Evolutionary conservation across 2,113 vertebrate species (phyloP).

Genomic region (Nanorana parkeri): DNA sequence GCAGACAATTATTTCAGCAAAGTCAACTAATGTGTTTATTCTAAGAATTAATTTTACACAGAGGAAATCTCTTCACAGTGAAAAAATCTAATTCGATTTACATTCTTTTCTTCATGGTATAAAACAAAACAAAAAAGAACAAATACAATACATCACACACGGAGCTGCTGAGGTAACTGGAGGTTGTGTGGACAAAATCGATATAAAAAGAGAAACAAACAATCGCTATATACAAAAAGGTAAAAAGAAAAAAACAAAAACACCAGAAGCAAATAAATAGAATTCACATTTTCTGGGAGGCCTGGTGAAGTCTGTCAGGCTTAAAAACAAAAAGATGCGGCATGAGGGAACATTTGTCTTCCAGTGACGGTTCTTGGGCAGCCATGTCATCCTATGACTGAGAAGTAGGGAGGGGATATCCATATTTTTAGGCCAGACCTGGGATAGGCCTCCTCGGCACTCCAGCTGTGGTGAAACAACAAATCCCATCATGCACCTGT

Average conservation of each 20-base stretch:
- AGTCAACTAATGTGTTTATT: constrained; percentile 33
- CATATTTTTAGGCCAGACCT: no score
- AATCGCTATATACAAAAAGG: neutral
- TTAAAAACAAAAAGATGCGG: no score
- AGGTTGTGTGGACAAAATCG: constrained; percentile 34
- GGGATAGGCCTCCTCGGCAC: no score
- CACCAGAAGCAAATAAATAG: constrained; percentile 45
- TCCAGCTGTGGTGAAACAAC: no score
- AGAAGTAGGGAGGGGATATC: no score
- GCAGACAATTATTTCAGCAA: neutral
- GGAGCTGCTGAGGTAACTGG: constrained; percentile 40
- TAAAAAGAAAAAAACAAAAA: constrained; percentile 1
- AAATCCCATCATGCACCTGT: no score
- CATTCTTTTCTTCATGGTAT: constrained; percentile 10
- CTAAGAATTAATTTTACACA: constrained; percentile 36
- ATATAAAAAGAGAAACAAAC: neutral
- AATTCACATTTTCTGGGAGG: constrained; percentile 53
- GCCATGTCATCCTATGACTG: no score
- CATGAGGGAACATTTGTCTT: no score
- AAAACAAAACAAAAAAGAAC: neutral
- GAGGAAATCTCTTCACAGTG: neutral
- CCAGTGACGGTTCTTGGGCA: neutral
- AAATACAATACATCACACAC: neutral
- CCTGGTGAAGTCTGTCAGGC: neutral
- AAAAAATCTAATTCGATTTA: neutral